Evolutionary conservation across 2,113 vertebrate species (phyloP).

Genomic region (Callocephalon fimbriatum): DNA sequence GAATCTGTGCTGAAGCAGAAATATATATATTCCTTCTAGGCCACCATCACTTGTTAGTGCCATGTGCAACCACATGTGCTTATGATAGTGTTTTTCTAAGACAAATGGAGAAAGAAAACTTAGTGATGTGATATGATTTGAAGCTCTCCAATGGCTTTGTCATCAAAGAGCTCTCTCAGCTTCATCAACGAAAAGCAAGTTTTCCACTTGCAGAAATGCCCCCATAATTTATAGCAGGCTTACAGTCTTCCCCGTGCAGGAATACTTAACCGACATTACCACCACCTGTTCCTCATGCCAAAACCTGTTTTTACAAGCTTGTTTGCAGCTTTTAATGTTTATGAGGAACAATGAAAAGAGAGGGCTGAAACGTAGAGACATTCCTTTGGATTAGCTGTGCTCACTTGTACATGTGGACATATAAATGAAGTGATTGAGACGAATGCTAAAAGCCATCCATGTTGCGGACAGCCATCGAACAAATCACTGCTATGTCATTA

Average conservation of each 20-base stretch:
- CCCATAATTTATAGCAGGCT: slow-evolving; percentile 57
- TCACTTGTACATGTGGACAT: background rate
- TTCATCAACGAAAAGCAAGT: background rate
- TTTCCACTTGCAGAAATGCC: slow-evolving; percentile 24
- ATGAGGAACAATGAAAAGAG: slow-evolving; percentile 5
- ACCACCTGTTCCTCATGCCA: slow-evolving; percentile 61
- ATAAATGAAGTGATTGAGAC: background rate
- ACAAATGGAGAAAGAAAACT: slow-evolving; percentile 17
- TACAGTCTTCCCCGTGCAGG: slow-evolving; percentile 42
- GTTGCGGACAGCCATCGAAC: background rate
- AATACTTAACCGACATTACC: slow-evolving; percentile 52
- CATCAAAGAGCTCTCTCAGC: background rate
- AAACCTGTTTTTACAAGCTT: slow-evolving; percentile 51
- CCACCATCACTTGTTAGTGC: background rate
- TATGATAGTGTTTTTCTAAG: slow-evolving; percentile 37
- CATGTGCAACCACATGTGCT: background rate
- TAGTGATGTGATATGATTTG: slow-evolving; percentile 8
- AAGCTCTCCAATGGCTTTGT: slow-evolving; percentile 16
- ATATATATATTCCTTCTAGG: background rate
- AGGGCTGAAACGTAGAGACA: background rate
- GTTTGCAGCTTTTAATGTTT: slow-evolving; percentile 51
- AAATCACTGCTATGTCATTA: background rate
- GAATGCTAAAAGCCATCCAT: background rate
- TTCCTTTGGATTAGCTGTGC: slow-evolving; percentile 16
- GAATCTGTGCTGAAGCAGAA: background rate